Base-by-base conservation (phyloP, 1,140 invertebrate genomes). In the Lepidurus couesii region DNA sequence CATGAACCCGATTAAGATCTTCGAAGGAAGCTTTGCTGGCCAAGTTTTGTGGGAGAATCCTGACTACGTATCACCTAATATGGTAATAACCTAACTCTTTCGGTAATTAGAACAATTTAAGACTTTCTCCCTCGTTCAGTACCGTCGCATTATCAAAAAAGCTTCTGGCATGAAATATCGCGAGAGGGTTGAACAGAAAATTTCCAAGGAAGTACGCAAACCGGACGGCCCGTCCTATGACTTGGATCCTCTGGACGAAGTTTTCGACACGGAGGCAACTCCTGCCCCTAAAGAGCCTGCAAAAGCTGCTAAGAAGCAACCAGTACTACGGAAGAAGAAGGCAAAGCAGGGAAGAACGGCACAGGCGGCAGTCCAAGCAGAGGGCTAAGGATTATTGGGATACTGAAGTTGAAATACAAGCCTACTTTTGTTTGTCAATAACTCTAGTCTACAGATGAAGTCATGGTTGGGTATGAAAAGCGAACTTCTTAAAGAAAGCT, bases 1-100 rank as follows among this genome's bases (percentile, higher is more conserved):
- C 0, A 87, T 99, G 81, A 98, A 99, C 87, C 95, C 96, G 7
- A 94, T 98, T 82, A 92, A 92, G 84, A 90, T 94, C 80, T 99
- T 99, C 87, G 91, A 91, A 80, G 93, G 92, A n/a, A 98, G 96
- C 84, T 99, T 99, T 87, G 91, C 92, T 78, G 97, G 97, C 42
- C 86, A 90, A 79, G 91, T 95, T 21, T 85, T 99, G 26, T 99
- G 96, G 93, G 92, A 96, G 82, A 99, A 99, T 89, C 90, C 94
- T 2, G 85, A 92, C 81, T 99, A 97, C 87, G 87, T 97, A 1
- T 95, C 95, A 80, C 98, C 98, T 16, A 92, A 95, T 78, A 91
- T 91, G 84, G 91, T 91, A 87, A 84, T 76, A 79, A 16, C 78
- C 75, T 77, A 42, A 73, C 75, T 65, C 42, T 77, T 10, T 53